A percentile compares a stretch with the other conserved stretches of the same genome.
Evolutionary conservation across 2,797 vertebrate species (phyloP).

Genomic region (Crenuchus spilurus): DNA sequence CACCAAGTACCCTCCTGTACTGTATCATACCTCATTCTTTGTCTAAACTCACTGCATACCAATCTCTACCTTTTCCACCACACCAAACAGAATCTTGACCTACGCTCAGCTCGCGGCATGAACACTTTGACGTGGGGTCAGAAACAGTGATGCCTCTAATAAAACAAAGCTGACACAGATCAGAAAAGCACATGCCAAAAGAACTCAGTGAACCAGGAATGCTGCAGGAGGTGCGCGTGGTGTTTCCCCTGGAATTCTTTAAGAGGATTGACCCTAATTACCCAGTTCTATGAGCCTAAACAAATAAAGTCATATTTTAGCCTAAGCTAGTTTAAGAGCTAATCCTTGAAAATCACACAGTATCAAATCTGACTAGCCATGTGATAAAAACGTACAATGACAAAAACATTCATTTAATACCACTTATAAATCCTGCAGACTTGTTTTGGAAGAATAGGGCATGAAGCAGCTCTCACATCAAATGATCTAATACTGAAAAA

Average conservation of each 20-base stretch:
- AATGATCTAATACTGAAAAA: background rate
- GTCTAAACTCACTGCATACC: background rate
- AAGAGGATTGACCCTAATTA: constrained; percentile 16
- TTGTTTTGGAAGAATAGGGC: background rate
- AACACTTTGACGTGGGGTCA: background rate
- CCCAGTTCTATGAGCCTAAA: background rate
- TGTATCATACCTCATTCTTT: background rate
- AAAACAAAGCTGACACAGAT: constrained; percentile 25
- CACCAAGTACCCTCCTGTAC: too few species aligned
- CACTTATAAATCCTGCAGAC: background rate
- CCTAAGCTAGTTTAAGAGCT: background rate
- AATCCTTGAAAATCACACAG: background rate
- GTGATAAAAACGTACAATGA: background rate
- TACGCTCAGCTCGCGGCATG: background rate
- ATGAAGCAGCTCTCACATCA: background rate
- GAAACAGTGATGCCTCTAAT: background rate
- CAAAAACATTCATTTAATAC: background rate
- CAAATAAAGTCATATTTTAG: constrained; percentile 4
- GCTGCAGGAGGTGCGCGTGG: background rate
- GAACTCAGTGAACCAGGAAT: constrained; percentile 1
- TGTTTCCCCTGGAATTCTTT: constrained; percentile 3
- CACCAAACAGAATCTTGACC: constrained; percentile 7
- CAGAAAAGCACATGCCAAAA: background rate
- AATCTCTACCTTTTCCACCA: background rate
- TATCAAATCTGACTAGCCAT: background rate